Conservation (phyloP, 2,113 vertebrate genomes). For the Sterrhoptilus dennistouni region DNA sequence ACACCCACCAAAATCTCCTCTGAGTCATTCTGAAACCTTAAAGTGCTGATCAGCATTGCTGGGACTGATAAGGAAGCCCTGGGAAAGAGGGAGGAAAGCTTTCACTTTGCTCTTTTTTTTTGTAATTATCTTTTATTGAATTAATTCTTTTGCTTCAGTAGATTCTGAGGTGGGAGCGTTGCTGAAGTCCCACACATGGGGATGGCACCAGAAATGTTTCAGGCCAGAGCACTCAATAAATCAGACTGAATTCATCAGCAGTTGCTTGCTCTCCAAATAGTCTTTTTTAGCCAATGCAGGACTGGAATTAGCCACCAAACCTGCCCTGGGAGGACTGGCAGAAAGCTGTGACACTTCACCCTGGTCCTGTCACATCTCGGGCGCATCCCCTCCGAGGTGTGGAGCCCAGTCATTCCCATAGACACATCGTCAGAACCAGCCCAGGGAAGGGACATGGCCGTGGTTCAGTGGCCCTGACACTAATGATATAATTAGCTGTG, state of each 20-base stretch:
- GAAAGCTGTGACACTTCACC: neutral
- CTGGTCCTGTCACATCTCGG: neutral
- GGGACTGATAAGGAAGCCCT: neutral
- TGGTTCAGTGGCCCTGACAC: slow-evolving; percentile 16
- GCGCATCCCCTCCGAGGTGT: accelerated
- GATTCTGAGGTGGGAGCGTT: neutral
- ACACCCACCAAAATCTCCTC: neutral
- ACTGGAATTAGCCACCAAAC: neutral
- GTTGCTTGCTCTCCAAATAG: neutral
- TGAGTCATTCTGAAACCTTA: neutral
- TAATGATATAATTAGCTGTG: slow-evolving; percentile 65
- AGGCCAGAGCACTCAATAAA: neutral
- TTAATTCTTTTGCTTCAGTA: neutral
- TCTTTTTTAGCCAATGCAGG: neutral
- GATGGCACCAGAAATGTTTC: neutral
- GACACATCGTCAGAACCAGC: neutral
- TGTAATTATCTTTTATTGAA: neutral
- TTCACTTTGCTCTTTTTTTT: neutral
- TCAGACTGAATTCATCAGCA: accelerated
- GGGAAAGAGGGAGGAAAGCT: neutral
- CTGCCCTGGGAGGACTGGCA: accelerated
- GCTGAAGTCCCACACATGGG: accelerated
- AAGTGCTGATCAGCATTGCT: neutral
- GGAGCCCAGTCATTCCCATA: neutral
- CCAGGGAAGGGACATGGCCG: neutral